Percentiles rank a stretch among this genome's conserved stretches.
Evolutionary conservation across 2,888 invertebrate genomes (phyloP).

Genomic region (Idaea aversata): DNA sequence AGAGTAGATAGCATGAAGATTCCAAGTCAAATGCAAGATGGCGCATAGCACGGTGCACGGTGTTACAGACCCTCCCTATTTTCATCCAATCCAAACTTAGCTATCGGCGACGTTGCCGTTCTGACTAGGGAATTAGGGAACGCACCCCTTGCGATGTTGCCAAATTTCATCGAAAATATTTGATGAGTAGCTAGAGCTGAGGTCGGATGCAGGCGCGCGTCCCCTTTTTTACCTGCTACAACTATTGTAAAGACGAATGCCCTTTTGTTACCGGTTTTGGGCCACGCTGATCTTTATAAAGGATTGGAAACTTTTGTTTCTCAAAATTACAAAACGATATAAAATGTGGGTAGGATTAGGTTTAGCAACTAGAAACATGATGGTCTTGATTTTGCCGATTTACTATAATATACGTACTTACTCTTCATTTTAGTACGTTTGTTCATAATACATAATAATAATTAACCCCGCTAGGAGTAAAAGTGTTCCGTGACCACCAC

Average conservation of each 20-base stretch:
- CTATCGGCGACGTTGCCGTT: neutral
- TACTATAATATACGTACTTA: no score
- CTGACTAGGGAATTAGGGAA: neutral
- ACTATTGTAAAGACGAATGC: slow-evolving; percentile 38
- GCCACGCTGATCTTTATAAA: slow-evolving; percentile 4
- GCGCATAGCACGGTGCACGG: neutral
- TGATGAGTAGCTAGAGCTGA: slow-evolving; percentile 47
- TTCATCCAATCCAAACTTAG: neutral
- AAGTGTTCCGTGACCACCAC: no score
- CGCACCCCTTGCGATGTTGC: slow-evolving; percentile 53
- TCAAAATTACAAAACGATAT: neutral
- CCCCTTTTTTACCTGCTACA: slow-evolving; percentile 59
- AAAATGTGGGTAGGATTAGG: neutral
- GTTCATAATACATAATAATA: neutral
- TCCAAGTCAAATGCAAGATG: neutral
- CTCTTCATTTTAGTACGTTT: neutral
- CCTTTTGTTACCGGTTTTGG: slow-evolving; percentile 29
- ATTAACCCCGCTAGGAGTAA: no score
- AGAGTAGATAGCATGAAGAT: neutral
- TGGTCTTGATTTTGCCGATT: no score
- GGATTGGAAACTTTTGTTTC: neutral
- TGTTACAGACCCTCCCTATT: neutral
- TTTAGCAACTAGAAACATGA: neutral
- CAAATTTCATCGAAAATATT: slow-evolving; percentile 47
- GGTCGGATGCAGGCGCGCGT: slow-evolving; percentile 32